These are phyloP conservation scores for Pyrgilauda ruficollis DNA, from an alignment of 2,113 vertebrate genomes.

Conservation along the genomic window DNA sequence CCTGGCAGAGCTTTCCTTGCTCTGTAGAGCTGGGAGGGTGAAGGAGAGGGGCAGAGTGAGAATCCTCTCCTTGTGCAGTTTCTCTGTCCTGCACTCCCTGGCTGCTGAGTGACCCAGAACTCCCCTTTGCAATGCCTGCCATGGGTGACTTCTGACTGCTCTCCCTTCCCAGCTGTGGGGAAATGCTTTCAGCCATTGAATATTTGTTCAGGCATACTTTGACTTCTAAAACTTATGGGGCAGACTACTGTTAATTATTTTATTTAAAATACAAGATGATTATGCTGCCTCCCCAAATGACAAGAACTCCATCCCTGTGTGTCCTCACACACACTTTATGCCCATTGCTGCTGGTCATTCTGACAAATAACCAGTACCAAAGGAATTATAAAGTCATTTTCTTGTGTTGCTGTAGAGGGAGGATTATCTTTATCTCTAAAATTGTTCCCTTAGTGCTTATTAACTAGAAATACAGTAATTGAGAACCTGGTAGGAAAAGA, in stretches of 20 bases:
- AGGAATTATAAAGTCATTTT: constrained; percentile 53
- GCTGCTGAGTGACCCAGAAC: neutral
- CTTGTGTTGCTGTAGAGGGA: constrained; percentile 44
- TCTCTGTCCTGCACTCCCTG: neutral
- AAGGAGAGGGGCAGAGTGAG: neutral
- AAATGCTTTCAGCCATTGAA: neutral
- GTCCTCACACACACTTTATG: neutral
- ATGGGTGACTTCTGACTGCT: neutral
- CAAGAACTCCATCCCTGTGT: neutral
- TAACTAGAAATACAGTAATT: constrained; percentile 63
- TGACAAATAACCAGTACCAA: constrained; percentile 20
- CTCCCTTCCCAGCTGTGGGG: neutral
- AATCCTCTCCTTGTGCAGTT: neutral
- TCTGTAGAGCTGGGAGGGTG: neutral
- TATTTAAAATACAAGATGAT: neutral
- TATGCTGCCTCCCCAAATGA: constrained; percentile 3
- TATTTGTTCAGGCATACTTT: neutral
- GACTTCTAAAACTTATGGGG: neutral
- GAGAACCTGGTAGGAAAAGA: constrained; percentile 57
- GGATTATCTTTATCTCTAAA: constrained; percentile 64
- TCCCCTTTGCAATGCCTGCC: neutral
- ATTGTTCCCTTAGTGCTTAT: constrained; percentile 64
- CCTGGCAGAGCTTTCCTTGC: neutral
- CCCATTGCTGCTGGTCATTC: constrained; percentile 32
- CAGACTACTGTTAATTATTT: neutral